phyloP scores from a whole-genome alignment of 2,888 invertebrate species.

The Coelogynopora nodosa region DNA sequence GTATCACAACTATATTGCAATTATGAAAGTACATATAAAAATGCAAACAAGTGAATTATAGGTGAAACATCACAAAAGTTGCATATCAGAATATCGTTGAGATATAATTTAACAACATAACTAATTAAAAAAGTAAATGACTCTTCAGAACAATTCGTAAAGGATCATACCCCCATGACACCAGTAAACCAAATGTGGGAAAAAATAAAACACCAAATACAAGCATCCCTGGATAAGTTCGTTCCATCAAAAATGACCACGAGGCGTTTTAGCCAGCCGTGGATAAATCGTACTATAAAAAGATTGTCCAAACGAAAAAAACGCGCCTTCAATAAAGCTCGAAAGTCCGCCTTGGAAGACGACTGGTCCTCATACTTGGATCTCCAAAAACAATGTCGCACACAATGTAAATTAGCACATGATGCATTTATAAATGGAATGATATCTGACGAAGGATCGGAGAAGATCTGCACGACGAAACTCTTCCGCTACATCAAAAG shows the following conservation, averaged over 20 bases:
- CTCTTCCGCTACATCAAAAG: slow-evolving; percentile 12
- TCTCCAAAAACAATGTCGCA: slow-evolving; percentile 12
- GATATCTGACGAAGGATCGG: neutral
- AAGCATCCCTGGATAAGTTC: neutral
- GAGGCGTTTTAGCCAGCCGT: neutral
- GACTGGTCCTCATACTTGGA: neutral
- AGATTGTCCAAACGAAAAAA: neutral
- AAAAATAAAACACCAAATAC: slow-evolving; percentile 1
- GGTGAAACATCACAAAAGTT: too few species aligned
- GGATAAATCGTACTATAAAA: slow-evolving; percentile 1
- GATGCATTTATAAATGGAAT: slow-evolving; percentile 11
- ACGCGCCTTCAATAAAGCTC: slow-evolving; percentile 14
- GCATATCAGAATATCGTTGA: too few species aligned
- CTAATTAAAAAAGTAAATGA: too few species aligned
- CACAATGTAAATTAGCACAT: slow-evolving; percentile 12
- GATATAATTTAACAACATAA: too few species aligned
- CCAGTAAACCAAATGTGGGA: neutral
- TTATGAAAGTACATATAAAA: too few species aligned
- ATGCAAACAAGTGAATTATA: too few species aligned
- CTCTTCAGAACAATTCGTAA: neutral
- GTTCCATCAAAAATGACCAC: slow-evolving; percentile 23
- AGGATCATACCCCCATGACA: neutral
- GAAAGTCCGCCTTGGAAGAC: neutral
- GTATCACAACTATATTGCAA: too few species aligned
- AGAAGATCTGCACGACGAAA: slow-evolving; percentile 18